Percentiles rank a stretch among this genome's conserved stretches.
Conservation (phyloP, 2,888 invertebrate species). For the Plebejus argus region DNA sequence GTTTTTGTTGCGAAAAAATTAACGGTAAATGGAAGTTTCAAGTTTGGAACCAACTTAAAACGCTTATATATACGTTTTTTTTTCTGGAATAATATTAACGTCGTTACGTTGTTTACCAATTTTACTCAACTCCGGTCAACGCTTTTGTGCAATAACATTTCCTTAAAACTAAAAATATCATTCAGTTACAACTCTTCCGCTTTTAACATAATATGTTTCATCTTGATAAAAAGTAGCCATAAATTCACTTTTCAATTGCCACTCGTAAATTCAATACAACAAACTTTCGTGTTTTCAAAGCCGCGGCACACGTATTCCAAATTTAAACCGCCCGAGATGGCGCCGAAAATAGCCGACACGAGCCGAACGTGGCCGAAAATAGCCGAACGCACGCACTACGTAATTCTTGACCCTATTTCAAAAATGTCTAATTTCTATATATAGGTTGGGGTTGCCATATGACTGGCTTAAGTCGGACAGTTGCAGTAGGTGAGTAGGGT, state of each 20-base stretch:
- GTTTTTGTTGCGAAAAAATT: too few relatives aligned
- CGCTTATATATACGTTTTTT: too few relatives aligned
- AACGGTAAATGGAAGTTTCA: too few relatives aligned
- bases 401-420: slow-evolving; percentile 77
- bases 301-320: slow-evolving; percentile 56
- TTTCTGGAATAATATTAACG: too few relatives aligned
- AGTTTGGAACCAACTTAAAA: too few relatives aligned
- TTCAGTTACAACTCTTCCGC: not conserved
- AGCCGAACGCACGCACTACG: slow-evolving; percentile 65
- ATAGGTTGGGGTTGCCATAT: slow-evolving; percentile 42
- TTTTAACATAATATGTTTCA: slow-evolving; percentile 5
- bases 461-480: slow-evolving; percentile 23
- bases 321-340: slow-evolving; percentile 59
- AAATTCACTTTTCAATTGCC: slow-evolving; percentile 15
- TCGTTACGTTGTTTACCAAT: too few relatives aligned
- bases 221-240: not conserved
- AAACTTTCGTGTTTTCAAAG: slow-evolving; percentile 20
- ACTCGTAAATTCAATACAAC: slow-evolving; percentile 15
- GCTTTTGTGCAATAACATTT: not conserved
- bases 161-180: not conserved
- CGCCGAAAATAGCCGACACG: slow-evolving; percentile 52
- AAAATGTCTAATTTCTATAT: slow-evolving; percentile 57
- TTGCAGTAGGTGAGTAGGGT: slow-evolving; percentile 16
- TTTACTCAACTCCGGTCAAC: not conserved
- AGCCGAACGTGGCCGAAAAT: slow-evolving; percentile 62